These are phyloP conservation scores for Ophthalmolycus amberensis DNA, from an alignment of 2,113 vertebrate species.

Conservation along the genomic window DNA sequence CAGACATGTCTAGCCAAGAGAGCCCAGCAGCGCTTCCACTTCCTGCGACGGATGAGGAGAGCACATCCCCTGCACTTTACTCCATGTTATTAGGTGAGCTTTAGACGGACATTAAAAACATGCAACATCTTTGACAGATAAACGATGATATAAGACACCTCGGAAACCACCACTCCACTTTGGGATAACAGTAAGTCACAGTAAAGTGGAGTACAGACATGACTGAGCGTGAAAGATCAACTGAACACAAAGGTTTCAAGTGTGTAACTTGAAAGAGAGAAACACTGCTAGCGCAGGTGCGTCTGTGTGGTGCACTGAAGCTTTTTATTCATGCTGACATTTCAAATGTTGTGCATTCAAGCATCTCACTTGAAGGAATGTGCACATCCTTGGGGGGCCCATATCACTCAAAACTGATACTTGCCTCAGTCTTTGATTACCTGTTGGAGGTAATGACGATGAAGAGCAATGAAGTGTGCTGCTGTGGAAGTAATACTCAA, in stretches of 20 bases:
- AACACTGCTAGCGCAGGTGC: not conserved
- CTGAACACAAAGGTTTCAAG: not conserved
- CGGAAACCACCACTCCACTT: not conserved
- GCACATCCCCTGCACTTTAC: not conserved
- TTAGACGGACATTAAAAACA: not conserved
- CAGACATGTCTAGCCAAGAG: not conserved
- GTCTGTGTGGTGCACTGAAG: not conserved
- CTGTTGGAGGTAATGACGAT: no score
- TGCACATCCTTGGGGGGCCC: not conserved
- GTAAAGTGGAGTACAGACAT: not conserved
- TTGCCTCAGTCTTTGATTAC: not conserved
- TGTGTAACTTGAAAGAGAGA: not conserved
- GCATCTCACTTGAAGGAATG: slow-evolving; percentile 2
- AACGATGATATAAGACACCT: not conserved
- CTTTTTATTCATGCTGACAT: not conserved
- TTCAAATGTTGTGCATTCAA: slow-evolving; percentile 16
- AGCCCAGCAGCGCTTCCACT: no score
- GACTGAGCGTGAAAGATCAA: not conserved
- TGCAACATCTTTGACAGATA: not conserved
- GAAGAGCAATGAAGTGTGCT: not conserved
- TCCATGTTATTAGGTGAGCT: not conserved
- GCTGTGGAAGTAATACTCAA: not conserved
- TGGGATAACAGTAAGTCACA: not conserved
- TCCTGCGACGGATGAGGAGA: no score
- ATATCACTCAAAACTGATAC: not conserved